Conservation (phyloP, 2,888 invertebrate genomes). For the Pterobdella sp. region DNA sequence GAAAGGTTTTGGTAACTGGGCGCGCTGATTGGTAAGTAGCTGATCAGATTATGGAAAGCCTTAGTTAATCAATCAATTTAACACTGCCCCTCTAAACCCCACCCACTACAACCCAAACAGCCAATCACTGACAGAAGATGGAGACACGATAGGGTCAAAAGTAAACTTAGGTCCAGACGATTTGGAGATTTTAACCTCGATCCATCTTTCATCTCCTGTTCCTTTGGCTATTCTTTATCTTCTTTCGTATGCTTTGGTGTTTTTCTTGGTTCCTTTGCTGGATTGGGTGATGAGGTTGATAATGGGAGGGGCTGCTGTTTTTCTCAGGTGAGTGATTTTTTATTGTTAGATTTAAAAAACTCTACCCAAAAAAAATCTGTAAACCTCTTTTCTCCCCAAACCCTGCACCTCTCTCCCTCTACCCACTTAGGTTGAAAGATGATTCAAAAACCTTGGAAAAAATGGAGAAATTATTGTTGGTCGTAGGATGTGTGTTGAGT, state of each 20-base stretch:
- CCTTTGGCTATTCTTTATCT: constrained; percentile 37
- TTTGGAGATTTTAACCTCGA: constrained; percentile 23
- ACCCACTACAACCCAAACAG: not conserved
- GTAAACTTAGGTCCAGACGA: constrained; percentile 35
- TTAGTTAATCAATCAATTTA: too few species aligned
- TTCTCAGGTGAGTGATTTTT: constrained; percentile 17
- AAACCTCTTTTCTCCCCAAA: not conserved
- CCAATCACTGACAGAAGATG: constrained; percentile 28
- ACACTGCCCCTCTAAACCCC: not conserved
- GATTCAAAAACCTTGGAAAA: not conserved
- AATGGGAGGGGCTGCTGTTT: not conserved
- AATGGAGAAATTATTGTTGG: not conserved
- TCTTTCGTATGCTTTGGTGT: constrained; percentile 32
- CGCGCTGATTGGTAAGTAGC: too few species aligned
- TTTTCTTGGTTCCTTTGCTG: constrained; percentile 29
- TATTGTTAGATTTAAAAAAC: not conserved
- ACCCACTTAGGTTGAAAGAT: not conserved
- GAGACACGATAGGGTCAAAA: constrained; percentile 32
- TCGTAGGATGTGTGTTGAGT: not conserved
- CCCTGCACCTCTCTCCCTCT: not conserved
- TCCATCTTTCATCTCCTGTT: constrained; percentile 35
- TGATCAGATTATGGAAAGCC: too few species aligned
- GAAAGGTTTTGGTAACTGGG: too few species aligned
- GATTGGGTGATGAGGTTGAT: constrained; percentile 10
- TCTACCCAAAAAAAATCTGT: not conserved